These are phyloP conservation scores for Clistopyga incitator DNA, from an alignment of 2,888 invertebrate genomes.

Conservation along the genomic window DNA sequence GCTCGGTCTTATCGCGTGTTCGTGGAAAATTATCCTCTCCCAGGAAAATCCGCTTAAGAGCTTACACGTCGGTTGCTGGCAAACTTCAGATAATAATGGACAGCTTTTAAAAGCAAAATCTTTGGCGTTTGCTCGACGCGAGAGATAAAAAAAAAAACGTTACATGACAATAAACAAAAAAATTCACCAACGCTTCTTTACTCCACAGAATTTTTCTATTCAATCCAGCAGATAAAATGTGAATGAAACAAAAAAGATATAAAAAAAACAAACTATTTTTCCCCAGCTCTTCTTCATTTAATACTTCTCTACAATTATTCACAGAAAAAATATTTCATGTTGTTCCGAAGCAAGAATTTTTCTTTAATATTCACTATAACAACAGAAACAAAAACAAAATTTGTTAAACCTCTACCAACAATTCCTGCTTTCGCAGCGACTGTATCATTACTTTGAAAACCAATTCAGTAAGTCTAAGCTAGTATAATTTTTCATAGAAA, in stretches of 20 bases:
- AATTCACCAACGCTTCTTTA: background rate
- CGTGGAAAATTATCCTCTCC: background rate
- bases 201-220: background rate
- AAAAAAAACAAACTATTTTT: background rate
- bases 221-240: background rate
- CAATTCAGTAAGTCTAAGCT: no score
- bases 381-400: no score
- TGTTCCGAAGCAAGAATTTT: no score
- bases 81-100: background rate
- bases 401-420: no score
- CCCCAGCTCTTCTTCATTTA: no score
- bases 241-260: background rate
- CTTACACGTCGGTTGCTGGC: background rate
- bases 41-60: slow-evolving; percentile 6
- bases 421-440: no score
- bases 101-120: background rate
- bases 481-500: no score
- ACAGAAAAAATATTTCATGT: no score
- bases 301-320: no score
- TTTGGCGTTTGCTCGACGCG: background rate
- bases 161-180: background rate
- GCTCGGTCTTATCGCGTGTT: background rate
- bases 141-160: background rate
- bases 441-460: no score
- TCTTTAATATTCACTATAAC: no score